Percentiles rank a stretch among this genome's conserved stretches.
Evolutionary conservation across 2,113 vertebrate species (phyloP).

Genomic region (Barbus barbus): DNA sequence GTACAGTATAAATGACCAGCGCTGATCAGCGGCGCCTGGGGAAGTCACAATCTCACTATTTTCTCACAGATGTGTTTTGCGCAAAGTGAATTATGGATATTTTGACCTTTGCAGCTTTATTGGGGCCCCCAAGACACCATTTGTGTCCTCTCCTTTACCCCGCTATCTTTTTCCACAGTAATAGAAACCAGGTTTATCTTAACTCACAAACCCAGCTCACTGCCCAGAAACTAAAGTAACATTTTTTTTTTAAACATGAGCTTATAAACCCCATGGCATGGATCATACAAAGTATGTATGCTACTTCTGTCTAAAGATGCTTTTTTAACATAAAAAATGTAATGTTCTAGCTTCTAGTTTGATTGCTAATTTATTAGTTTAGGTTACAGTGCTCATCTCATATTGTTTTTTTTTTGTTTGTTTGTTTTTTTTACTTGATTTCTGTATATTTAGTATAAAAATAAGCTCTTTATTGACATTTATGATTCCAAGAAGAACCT

Average conservation of each 20-base stretch:
- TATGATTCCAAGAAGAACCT: too few relatives aligned
- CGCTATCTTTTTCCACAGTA: slow-evolving; percentile 9
- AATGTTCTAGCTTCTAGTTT: background rate
- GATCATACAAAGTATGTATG: background rate
- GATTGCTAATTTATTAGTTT: background rate
- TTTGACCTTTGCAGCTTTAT: slow-evolving; percentile 50
- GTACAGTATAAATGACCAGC: slow-evolving; percentile 14
- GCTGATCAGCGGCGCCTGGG: background rate
- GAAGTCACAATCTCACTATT: slow-evolving; percentile 22
- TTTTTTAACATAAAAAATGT: background rate
- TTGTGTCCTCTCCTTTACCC: slow-evolving; percentile 4
- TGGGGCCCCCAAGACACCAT: slow-evolving; percentile 37
- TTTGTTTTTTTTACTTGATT: too few relatives aligned
- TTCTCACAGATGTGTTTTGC: slow-evolving; percentile 32
- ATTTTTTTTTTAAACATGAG: background rate
- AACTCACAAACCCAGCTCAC: slow-evolving; percentile 16
- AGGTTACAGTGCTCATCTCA: background rate
- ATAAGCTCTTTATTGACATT: too few relatives aligned
- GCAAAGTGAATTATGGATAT: slow-evolving; percentile 53
- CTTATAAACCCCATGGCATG: background rate
- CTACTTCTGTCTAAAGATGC: background rate
- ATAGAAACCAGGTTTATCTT: slow-evolving; percentile 34
- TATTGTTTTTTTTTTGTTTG: too few relatives aligned
- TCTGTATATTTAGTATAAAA: background rate
- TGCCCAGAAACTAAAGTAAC: background rate